phyloP scores from a whole-genome alignment of 2,797 vertebrate species.

The Darevskia mixta region DNA sequence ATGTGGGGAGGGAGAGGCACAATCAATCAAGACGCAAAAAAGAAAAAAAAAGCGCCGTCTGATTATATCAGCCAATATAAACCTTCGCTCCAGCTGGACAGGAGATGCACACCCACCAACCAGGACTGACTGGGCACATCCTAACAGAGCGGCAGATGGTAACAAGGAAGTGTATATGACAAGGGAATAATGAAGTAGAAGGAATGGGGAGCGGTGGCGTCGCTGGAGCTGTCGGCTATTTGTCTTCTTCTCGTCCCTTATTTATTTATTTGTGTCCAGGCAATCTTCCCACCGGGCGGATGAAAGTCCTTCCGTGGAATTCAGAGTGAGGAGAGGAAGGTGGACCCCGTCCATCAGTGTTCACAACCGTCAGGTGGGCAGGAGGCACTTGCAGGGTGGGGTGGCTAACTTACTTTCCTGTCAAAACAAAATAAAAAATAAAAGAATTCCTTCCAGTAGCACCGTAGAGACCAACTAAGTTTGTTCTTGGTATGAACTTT shows the following conservation, averaged over 20 bases:
- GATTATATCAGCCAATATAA: constrained; percentile 61
- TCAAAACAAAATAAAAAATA: no score
- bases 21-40: constrained; percentile 68
- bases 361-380: background rate
- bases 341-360: no score
- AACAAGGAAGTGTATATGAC: background rate
- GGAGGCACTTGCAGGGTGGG: background rate
- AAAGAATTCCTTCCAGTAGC: no score
- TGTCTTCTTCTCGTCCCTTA: background rate
- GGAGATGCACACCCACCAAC: accelerated
- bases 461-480: no score
- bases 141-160: background rate
- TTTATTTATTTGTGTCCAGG: background rate
- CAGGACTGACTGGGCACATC: accelerated
- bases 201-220: background rate
- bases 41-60: constrained; percentile 39
- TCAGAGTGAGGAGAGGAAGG: background rate
- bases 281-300: background rate
- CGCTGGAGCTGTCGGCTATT: background rate
- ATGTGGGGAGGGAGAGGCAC: constrained; percentile 70
- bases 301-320: background rate
- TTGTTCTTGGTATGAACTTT: no score
- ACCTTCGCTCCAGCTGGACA: constrained; percentile 48
- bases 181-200: background rate
- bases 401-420: no score